Evolutionary conservation across 1,140 invertebrate species (phyloP).

Genomic region (Steinernema khuongi): DNA sequence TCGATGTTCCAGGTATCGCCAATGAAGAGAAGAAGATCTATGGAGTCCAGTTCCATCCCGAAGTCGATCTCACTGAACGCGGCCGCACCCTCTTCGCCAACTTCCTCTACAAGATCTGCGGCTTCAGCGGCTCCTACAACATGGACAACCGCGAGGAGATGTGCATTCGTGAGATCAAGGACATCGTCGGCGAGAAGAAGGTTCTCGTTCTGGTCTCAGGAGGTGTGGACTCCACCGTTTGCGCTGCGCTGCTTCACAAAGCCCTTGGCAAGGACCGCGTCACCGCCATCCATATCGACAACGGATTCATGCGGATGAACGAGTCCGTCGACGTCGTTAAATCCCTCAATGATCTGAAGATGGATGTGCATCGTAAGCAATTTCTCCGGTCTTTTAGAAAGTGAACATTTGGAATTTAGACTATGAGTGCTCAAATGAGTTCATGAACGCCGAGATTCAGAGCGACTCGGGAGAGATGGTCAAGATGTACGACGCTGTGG

Average conservation of each 20-base stretch:
- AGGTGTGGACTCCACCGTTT: slow-evolving; percentile 96
- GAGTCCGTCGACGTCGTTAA: slow-evolving; percentile 82
- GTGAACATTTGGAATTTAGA: slow-evolving; percentile 32
- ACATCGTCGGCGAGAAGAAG: slow-evolving; percentile 83
- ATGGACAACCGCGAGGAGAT: slow-evolving; percentile 78
- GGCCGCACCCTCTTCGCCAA: slow-evolving; percentile 86
- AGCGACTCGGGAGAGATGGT: slow-evolving; percentile 24
- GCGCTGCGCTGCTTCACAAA: slow-evolving; percentile 84
- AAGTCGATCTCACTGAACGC: slow-evolving; percentile 79
- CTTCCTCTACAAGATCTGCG: slow-evolving; percentile 85
- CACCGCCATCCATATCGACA: slow-evolving; percentile 94
- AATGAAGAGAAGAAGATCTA: slow-evolving; percentile 85
- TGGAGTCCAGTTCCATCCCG: slow-evolving; percentile 93
- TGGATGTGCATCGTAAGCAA: slow-evolving; percentile 66
- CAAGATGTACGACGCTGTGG: slow-evolving; percentile 75
- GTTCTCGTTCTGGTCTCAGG: slow-evolving; percentile 72
- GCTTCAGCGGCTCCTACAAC: slow-evolving; percentile 79
- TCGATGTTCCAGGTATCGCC: slow-evolving; percentile 69
- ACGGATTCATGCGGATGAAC: slow-evolving; percentile 92
- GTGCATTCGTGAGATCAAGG: slow-evolving; percentile 85
- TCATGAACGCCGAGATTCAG: slow-evolving; percentile 40
- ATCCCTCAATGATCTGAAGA: slow-evolving; percentile 76
- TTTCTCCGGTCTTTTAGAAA: slow-evolving; percentile 8
- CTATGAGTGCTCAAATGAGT: slow-evolving; percentile 45
- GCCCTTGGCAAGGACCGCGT: slow-evolving; percentile 79